Conservation (phyloP, 2,888 invertebrate species). For the Cataglyphis livida region DNA sequence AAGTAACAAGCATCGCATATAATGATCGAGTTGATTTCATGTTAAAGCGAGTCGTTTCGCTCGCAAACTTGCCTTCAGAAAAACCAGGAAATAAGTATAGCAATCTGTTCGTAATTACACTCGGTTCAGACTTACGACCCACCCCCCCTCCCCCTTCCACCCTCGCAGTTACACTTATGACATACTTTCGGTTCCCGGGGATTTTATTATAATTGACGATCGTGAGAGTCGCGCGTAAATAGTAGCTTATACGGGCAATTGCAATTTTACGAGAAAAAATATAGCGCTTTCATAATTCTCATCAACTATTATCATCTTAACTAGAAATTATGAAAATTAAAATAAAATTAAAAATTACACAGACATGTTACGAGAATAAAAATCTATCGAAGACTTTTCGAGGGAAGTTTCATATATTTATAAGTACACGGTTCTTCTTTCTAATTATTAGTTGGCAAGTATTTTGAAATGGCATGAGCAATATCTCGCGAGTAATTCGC, state of each 20-base stretch:
- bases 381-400: background rate
- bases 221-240: slow-evolving; percentile 31
- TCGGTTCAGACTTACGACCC: slow-evolving; percentile 33
- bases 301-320: background rate
- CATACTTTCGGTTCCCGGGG: slow-evolving; percentile 62
- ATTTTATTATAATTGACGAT: slow-evolving; percentile 58
- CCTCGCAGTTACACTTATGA: slow-evolving; percentile 36
- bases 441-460: background rate
- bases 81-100: slow-evolving; percentile 34
- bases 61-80: background rate
- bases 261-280: background rate
- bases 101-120: slow-evolving; percentile 44
- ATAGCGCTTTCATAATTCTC: background rate
- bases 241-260: slow-evolving; percentile 1
- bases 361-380: background rate
- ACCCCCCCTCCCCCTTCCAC: background rate
- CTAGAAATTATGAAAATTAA: background rate
- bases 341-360: too few species aligned
- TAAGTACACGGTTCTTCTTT: background rate
- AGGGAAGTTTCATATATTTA: background rate
- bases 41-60: background rate
- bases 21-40: background rate
- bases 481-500: background rate
- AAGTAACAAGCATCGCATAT: background rate
- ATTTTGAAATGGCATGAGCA: background rate